These are phyloP conservation scores for Drosophila sproati DNA, from an alignment of 1,140 invertebrate genomes.

Conservation along the genomic window DNA sequence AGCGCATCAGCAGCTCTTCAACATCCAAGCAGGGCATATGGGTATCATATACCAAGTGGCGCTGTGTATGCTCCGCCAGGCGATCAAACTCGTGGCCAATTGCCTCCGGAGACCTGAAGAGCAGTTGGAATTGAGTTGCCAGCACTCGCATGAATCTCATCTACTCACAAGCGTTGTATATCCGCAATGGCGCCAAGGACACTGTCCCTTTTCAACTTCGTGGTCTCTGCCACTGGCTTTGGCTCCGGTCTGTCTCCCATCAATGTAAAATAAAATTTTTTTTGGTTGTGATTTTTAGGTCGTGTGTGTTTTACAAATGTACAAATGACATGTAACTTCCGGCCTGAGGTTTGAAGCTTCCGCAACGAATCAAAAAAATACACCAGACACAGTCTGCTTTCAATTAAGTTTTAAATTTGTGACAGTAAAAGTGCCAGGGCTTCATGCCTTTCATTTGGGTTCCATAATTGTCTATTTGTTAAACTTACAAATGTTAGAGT, in stretches of 20 bases:
- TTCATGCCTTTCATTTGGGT: too few species aligned
- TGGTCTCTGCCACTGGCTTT: too few species aligned
- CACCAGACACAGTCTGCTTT: too few species aligned
- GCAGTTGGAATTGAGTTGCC: background rate
- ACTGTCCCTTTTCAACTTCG: constrained; percentile 20
- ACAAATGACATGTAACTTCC: too few species aligned
- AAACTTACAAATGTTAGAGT: too few species aligned
- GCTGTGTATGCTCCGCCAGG: constrained; percentile 24
- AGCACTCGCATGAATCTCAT: background rate
- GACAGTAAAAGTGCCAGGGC: too few species aligned
- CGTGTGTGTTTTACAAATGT: too few species aligned
- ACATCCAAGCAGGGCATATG: constrained; percentile 41
- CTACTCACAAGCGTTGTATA: constrained; percentile 62
- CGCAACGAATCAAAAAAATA: too few species aligned
- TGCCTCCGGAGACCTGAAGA: constrained; percentile 36
- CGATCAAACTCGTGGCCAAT: constrained; percentile 61
- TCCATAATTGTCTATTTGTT: too few species aligned
- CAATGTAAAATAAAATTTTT: background rate
- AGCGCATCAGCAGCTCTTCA: constrained; percentile 36
- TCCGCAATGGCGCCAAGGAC: constrained; percentile 49
- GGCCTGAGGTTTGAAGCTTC: too few species aligned
- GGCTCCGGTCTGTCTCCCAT: constrained; percentile 4
- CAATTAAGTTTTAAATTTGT: too few species aligned
- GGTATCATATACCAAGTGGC: constrained; percentile 16
- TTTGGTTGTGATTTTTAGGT: too few species aligned